These are phyloP conservation scores for Agrilus planipennis DNA, from an alignment of 1,140 invertebrate species.

Conservation along the genomic window DNA sequence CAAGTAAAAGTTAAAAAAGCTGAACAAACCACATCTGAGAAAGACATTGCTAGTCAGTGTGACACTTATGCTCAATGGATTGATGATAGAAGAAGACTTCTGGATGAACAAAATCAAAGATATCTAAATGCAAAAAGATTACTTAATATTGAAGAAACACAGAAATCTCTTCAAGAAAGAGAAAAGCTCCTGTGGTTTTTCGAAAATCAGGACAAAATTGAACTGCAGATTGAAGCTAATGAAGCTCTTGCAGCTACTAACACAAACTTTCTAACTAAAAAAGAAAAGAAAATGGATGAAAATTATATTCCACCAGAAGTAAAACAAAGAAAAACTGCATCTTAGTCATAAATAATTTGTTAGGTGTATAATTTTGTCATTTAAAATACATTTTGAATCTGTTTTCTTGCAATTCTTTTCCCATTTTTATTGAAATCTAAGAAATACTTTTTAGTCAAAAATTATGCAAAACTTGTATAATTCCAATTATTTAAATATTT, in stretches of 20 bases:
- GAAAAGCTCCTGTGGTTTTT: slow-evolving; percentile 67
- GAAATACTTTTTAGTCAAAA: too few relatives aligned
- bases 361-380: too few relatives aligned
- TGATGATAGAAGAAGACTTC: slow-evolving; percentile 37
- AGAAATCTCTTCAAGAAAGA: slow-evolving; percentile 42
- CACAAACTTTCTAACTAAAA: too few relatives aligned
- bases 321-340: slow-evolving; percentile 7
- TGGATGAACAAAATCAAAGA: slow-evolving; percentile 45
- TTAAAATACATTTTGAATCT: too few relatives aligned
- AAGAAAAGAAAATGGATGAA: slow-evolving; percentile 36
- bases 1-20: slow-evolving; percentile 41
- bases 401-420: slow-evolving; percentile 9
- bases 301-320: slow-evolving; percentile 58
- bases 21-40: slow-evolving; percentile 38
- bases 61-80: slow-evolving; percentile 49
- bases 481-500: too few relatives aligned
- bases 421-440: too few relatives aligned
- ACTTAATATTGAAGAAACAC: slow-evolving; percentile 44
- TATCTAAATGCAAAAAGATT: slow-evolving; percentile 41
- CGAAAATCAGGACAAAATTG: slow-evolving; percentile 56
- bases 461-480: too few relatives aligned
- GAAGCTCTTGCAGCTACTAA: not conserved
- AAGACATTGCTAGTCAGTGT: slow-evolving; percentile 44
- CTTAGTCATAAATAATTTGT: slow-evolving; percentile 3
- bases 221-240: slow-evolving; percentile 49